Percentiles rank a stretch among this genome's conserved stretches.
Evolutionary conservation across 2,888 invertebrate species (phyloP).

Genomic region (Scaptomyza caliginosa): DNA sequence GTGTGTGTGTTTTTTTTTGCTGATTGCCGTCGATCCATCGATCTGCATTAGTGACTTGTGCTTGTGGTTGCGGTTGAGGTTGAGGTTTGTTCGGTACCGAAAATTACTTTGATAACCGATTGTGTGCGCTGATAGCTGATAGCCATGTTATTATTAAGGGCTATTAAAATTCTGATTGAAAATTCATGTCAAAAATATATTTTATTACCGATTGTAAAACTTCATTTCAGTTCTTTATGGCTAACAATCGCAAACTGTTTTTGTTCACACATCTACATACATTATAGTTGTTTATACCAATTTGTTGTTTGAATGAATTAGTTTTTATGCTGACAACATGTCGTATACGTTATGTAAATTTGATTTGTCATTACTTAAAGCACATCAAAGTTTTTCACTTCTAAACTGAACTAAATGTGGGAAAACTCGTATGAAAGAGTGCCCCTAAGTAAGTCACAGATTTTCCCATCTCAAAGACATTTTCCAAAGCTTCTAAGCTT

Average conservation of each 20-base stretch:
- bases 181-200: slow-evolving; percentile 82
- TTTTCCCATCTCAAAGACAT: slow-evolving; percentile 16
- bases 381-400: not conserved
- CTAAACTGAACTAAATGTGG: slow-evolving; percentile 31
- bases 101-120: slow-evolving; percentile 77
- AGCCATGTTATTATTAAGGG: slow-evolving; percentile 83
- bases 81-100: slow-evolving; percentile 48
- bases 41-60: slow-evolving; percentile 20
- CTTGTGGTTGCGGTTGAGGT: not conserved
- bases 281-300: not conserved
- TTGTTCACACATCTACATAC: not conserved
- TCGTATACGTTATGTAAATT: slow-evolving; percentile 46
- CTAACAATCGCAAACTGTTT: slow-evolving; percentile 33
- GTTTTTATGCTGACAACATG: slow-evolving; percentile 1
- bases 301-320: not conserved
- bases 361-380: too few species aligned
- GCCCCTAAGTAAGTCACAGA: slow-evolving; percentile 39
- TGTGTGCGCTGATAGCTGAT: slow-evolving; percentile 77
- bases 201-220: slow-evolving; percentile 77
- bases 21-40: slow-evolving; percentile 36
- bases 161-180: slow-evolving; percentile 84
- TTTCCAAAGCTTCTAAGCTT: slow-evolving; percentile 3
- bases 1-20: slow-evolving; percentile 33
- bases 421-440: slow-evolving; percentile 13
- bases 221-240: slow-evolving; percentile 68